Percentiles rank a stretch among this genome's conserved stretches.
phyloP scores from a whole-genome alignment of 92 coral and sea anemone species.

The Umimayanthus chanpuru region DNA sequence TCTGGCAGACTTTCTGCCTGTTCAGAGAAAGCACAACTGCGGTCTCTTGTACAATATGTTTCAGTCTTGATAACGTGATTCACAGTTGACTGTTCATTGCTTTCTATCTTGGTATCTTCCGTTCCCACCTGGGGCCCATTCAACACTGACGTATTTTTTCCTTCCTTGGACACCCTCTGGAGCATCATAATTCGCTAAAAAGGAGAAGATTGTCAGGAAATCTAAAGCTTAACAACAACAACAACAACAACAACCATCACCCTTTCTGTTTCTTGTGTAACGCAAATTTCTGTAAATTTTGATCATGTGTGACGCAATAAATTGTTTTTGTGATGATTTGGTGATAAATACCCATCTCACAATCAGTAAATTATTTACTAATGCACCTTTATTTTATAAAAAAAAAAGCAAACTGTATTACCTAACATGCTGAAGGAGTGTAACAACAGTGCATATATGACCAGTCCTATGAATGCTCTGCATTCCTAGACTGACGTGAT shows the following conservation, averaged over 20 bases:
- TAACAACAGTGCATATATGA: too few species aligned
- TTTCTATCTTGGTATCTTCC: neutral
- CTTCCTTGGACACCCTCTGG: conserved; percentile 27
- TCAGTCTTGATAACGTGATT: conserved; percentile 18
- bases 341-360: too few species aligned
- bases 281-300: too few species aligned
- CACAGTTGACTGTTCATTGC: conserved; percentile 1
- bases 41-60: neutral
- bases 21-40: neutral
- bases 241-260: neutral
- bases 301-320: too few species aligned
- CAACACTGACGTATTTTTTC: neutral
- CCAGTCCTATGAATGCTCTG: too few species aligned
- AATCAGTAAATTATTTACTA: too few species aligned
- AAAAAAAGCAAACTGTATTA: too few species aligned
- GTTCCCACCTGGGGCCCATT: neutral
- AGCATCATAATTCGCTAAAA: conserved; percentile 37
- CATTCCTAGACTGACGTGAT: too few species aligned
- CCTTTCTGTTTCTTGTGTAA: too few species aligned
- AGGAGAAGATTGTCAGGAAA: neutral
- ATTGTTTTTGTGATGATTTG: too few species aligned
- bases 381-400: too few species aligned
- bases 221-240: neutral
- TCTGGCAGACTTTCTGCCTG: neutral
- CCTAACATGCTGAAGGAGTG: too few species aligned